These are phyloP conservation scores for Sandelia bainsii DNA, from an alignment of 2,797 vertebrate species.

Conservation along the genomic window DNA sequence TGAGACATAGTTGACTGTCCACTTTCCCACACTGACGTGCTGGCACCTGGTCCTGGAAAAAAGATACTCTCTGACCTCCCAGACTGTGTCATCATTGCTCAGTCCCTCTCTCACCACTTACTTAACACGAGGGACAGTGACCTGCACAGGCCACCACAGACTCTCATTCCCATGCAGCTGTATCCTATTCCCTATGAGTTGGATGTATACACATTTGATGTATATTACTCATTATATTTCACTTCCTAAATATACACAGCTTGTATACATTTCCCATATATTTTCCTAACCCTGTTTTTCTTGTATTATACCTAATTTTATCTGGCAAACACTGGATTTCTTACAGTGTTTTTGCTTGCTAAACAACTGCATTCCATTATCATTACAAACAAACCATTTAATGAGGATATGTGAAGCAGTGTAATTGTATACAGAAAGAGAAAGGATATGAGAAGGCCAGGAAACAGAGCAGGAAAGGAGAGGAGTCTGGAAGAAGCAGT, in stretches of 20 bases:
- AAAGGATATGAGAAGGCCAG: slow-evolving; percentile 36
- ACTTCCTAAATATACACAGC: slow-evolving; percentile 36
- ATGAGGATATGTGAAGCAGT: slow-evolving; percentile 33
- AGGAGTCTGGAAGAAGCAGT: slow-evolving; percentile 58
- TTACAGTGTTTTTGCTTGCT: slow-evolving; percentile 18
- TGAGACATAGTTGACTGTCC: slow-evolving; percentile 17
- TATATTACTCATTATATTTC: slow-evolving; percentile 32
- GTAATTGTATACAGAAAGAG: slow-evolving; percentile 53
- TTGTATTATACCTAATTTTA: slow-evolving; percentile 36
- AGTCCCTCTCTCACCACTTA: slow-evolving; percentile 53
- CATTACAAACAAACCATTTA: slow-evolving; percentile 58
- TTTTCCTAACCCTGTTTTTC: slow-evolving; percentile 18
- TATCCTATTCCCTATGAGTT: slow-evolving; percentile 24
- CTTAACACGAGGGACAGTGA: slow-evolving; percentile 75
- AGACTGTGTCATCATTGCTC: slow-evolving; percentile 48
- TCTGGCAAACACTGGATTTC: slow-evolving; percentile 44
- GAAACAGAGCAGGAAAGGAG: slow-evolving; percentile 47
- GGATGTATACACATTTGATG: slow-evolving; percentile 36
- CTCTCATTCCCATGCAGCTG: slow-evolving; percentile 71
- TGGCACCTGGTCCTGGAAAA: slow-evolving; percentile 62
- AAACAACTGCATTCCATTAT: slow-evolving; percentile 36
- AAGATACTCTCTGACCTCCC: slow-evolving; percentile 51
- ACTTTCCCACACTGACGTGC: slow-evolving; percentile 54
- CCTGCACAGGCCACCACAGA: slow-evolving; percentile 49
- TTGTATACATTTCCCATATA: slow-evolving; percentile 7